Evolutionary conservation across 2,113 vertebrate species (phyloP).

Genomic region (Oostethus manadensis): DNA sequence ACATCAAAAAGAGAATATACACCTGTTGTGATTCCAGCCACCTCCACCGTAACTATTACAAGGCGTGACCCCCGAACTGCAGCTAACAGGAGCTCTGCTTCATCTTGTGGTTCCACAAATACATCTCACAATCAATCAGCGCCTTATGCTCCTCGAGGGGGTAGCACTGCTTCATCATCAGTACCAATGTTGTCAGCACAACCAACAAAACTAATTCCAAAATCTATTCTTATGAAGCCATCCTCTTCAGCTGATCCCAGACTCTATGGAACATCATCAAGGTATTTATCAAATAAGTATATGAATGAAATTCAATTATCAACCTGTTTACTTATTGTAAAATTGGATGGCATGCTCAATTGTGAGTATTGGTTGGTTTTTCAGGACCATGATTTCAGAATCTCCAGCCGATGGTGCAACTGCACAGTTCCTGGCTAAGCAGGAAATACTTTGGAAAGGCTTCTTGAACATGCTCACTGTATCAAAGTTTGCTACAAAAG

Average conservation of each 20-base stretch:
- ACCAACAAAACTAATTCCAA: slow-evolving; percentile 68
- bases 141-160: slow-evolving; percentile 33
- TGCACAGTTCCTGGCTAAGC: slow-evolving; percentile 80
- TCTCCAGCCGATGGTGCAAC: slow-evolving; percentile 79
- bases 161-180: slow-evolving; percentile 28
- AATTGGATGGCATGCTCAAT: not conserved
- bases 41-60: slow-evolving; percentile 79
- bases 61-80: slow-evolving; percentile 85
- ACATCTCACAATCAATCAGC: slow-evolving; percentile 20
- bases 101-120: slow-evolving; percentile 20
- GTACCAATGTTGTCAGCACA: slow-evolving; percentile 36
- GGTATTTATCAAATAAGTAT: slow-evolving; percentile 62
- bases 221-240: slow-evolving; percentile 87
- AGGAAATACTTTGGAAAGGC: slow-evolving; percentile 90
- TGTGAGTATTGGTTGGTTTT: slow-evolving; percentile 26
- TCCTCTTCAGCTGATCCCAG: slow-evolving; percentile 74
- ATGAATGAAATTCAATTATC: not conserved
- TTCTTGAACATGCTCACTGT: slow-evolving; percentile 96
- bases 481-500: slow-evolving; percentile 96
- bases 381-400: slow-evolving; percentile 62
- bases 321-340: not conserved
- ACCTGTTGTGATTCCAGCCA: slow-evolving; percentile 68
- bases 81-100: slow-evolving; percentile 28
- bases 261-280: slow-evolving; percentile 70
- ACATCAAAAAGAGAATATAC: slow-evolving; percentile 41